Conservation (phyloP, 2,797 vertebrate genomes). For the Coregonus ussuriensis region DNA sequence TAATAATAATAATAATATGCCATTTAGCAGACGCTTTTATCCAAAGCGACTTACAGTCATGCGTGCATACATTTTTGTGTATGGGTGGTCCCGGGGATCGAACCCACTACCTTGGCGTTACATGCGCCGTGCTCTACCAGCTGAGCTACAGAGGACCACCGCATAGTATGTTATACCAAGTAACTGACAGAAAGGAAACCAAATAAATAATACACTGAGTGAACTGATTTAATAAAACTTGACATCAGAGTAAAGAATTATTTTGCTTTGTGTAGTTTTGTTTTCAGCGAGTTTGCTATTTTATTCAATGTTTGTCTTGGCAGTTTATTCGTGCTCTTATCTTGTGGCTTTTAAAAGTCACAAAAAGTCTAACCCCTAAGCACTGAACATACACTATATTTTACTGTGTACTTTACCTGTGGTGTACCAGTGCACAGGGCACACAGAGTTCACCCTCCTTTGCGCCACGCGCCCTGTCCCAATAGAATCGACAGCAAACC, state of each 20-base stretch:
- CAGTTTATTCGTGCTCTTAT: neutral
- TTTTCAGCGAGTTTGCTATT: neutral
- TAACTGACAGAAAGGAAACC: too few species aligned
- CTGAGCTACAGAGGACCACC: too few species aligned
- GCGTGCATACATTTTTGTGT: too few species aligned
- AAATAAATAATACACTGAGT: neutral
- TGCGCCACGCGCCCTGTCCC: constrained; percentile 7
- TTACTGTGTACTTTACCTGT: constrained; percentile 6
- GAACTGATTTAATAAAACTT: too few species aligned
- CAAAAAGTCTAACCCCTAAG: neutral
- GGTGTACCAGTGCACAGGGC: constrained; percentile 28
- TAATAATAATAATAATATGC: too few species aligned
- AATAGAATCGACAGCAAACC: constrained; percentile 31
- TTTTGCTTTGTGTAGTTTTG: neutral
- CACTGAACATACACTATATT: neutral
- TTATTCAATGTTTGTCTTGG: constrained; percentile 12
- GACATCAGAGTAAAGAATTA: too few species aligned
- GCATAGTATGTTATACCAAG: too few species aligned
- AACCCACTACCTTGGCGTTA: too few species aligned
- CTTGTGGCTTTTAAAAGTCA: constrained; percentile 18
- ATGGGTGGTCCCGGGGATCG: too few species aligned
- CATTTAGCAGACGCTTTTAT: too few species aligned
- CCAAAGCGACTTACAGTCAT: too few species aligned
- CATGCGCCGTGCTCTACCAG: too few species aligned
- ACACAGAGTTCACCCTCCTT: constrained; percentile 22